Percentiles rank a stretch among this genome's conserved stretches.
Evolutionary conservation across 2,888 invertebrate genomes (phyloP).

Genomic region (Drosophila birchii): DNA sequence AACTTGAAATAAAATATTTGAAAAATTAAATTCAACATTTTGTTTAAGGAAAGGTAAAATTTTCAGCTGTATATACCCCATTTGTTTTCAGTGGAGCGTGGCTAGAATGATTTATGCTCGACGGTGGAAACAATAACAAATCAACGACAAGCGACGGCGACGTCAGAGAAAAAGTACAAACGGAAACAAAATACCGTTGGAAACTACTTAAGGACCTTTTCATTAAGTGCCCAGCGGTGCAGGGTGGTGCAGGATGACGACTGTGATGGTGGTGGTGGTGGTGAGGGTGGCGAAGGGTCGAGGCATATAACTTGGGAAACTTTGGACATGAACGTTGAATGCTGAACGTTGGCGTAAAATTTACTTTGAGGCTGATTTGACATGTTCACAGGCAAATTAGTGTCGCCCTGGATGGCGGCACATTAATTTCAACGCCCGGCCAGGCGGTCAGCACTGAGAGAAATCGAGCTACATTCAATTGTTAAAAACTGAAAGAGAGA

Average conservation of each 20-base stretch:
- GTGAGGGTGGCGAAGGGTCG: background rate
- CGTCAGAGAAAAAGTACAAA: constrained; percentile 73
- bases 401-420: constrained; percentile 71
- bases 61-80: too few species aligned
- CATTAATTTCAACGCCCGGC: constrained; percentile 73
- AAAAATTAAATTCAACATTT: background rate
- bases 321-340: constrained; percentile 22
- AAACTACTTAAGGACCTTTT: constrained; percentile 83
- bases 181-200: constrained; percentile 84
- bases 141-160: constrained; percentile 61
- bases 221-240: constrained; percentile 71
- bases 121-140: constrained; percentile 77
- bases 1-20: background rate
- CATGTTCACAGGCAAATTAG: constrained; percentile 82
- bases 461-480: background rate
- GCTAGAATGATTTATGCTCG: constrained; percentile 78
- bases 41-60: background rate
- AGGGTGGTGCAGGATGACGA: background rate
- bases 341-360: constrained; percentile 67
- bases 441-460: constrained; percentile 10
- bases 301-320: constrained; percentile 25
- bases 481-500: too few species aligned
- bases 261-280: constrained; percentile 32
- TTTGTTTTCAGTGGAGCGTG: constrained; percentile 11
- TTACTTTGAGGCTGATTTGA: constrained; percentile 77